Evolutionary conservation across 23 tunicate genomes (phyloP).

Genomic region (Oikopleura vanhoeffeni): DNA sequence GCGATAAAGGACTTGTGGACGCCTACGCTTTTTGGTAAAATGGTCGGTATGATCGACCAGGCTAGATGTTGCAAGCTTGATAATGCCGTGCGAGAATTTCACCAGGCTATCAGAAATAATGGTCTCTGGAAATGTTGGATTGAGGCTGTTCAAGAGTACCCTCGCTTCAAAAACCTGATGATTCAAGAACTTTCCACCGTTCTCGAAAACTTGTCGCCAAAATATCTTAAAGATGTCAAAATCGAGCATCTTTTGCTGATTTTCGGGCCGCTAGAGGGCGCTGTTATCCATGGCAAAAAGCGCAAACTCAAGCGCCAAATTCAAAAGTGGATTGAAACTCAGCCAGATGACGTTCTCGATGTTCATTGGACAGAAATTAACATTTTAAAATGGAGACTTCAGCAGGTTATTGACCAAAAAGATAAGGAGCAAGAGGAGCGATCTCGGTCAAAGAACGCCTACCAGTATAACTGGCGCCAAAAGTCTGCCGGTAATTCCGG

Average conservation of each 20-base stretch:
- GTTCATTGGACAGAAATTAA: background rate
- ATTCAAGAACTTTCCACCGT: background rate
- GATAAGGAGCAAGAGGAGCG: conserved; percentile 14
- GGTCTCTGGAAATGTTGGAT: conserved; percentile 12
- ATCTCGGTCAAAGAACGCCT: background rate
- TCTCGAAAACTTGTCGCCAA: background rate
- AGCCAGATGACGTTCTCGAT: conserved; percentile 5
- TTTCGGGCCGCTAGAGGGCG: background rate
- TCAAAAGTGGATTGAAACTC: background rate
- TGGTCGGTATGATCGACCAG: background rate
- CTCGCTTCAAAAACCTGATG: background rate
- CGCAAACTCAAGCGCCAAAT: conserved; percentile 10
- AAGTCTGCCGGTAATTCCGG: background rate
- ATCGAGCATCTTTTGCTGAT: background rate
- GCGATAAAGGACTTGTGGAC: background rate
- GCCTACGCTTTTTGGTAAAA: background rate
- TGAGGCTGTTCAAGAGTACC: background rate
- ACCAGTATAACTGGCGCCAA: background rate
- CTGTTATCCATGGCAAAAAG: background rate
- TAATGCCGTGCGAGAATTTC: background rate
- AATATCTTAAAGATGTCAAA: background rate
- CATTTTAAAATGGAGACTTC: background rate
- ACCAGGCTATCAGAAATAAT: background rate
- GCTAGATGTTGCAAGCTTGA: background rate
- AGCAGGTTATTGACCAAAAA: background rate